Evolutionary conservation across 2,888 invertebrate genomes (phyloP).

Genomic region (Muscina levida): DNA sequence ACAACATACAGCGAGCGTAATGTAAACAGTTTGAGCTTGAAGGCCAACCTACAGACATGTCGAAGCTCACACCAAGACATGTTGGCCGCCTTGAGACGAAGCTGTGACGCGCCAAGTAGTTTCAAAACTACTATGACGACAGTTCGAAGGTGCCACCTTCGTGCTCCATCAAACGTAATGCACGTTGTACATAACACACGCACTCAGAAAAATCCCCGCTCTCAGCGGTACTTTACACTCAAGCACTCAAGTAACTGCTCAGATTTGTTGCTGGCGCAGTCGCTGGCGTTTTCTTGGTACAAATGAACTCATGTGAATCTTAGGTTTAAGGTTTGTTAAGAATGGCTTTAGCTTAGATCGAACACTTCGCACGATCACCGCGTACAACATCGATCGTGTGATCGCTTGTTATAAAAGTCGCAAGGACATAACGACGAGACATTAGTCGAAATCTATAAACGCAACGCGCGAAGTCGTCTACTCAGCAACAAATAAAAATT

Average conservation of each 20-base stretch:
- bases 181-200: background rate
- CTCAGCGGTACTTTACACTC: conserved; percentile 21
- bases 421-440: conserved; percentile 80
- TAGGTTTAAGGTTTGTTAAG: conserved; percentile 67
- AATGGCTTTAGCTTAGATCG: conserved; percentile 69
- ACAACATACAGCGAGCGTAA: no score
- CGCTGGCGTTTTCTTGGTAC: conserved; percentile 51
- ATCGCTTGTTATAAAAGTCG: conserved; percentile 80
- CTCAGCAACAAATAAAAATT: conserved; percentile 67
- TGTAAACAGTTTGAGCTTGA: no score
- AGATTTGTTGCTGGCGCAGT: conserved; percentile 17
- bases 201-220: no score
- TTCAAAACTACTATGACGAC: conserved; percentile 36
- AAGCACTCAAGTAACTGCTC: conserved; percentile 2
- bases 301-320: conserved; percentile 59
- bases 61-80: conserved; percentile 65
- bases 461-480: conserved; percentile 78
- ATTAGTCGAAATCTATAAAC: conserved; percentile 80
- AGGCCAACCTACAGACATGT: conserved; percentile 41
- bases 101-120: conserved; percentile 66
- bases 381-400: conserved; percentile 73
- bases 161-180: background rate
- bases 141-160: conserved; percentile 38
- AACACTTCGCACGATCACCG: conserved; percentile 72
- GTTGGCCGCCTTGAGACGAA: conserved; percentile 39